phyloP scores from a whole-genome alignment of 2,888 invertebrate genomes.

The Polylopha cassiicola region DNA sequence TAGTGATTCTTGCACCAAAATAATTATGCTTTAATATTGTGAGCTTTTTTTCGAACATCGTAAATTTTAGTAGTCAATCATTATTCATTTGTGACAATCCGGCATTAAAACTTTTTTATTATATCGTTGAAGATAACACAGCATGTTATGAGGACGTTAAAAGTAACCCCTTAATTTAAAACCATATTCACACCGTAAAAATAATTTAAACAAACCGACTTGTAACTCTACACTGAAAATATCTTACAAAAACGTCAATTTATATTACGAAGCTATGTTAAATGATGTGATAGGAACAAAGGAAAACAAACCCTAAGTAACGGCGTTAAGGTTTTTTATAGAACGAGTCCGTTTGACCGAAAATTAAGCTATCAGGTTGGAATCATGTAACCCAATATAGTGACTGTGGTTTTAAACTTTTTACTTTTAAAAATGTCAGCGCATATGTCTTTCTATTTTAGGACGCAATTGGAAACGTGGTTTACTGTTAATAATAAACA shows the following conservation, averaged over 20 bases:
- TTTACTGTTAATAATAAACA: neutral
- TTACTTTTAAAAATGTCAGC: conserved; percentile 37
- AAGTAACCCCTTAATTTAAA: conserved; percentile 24
- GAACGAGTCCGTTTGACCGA: conserved; percentile 4
- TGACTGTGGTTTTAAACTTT: conserved; percentile 37
- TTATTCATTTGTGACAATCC: no score
- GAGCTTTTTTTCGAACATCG: no score
- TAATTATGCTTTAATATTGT: no score
- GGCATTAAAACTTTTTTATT: no score
- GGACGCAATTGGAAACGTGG: conserved; percentile 15
- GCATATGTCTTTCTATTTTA: conserved; percentile 34
- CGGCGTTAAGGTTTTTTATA: conserved; percentile 27
- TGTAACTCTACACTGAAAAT: conserved; percentile 40
- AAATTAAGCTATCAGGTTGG: conserved; percentile 51
- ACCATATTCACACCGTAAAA: conserved; percentile 32
- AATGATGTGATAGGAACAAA: conserved; percentile 6
- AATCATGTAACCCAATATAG: conserved; percentile 53
- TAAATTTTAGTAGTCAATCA: no score
- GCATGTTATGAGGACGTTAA: conserved; percentile 20
- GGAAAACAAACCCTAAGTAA: conserved; percentile 23
- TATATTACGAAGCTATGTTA: conserved; percentile 38
- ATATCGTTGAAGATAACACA: neutral
- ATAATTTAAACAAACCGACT: conserved; percentile 28
- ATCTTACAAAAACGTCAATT: conserved; percentile 43
- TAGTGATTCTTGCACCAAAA: no score